phyloP scores from a whole-genome alignment of 2,888 invertebrate genomes.

The Cryptus armator region DNA sequence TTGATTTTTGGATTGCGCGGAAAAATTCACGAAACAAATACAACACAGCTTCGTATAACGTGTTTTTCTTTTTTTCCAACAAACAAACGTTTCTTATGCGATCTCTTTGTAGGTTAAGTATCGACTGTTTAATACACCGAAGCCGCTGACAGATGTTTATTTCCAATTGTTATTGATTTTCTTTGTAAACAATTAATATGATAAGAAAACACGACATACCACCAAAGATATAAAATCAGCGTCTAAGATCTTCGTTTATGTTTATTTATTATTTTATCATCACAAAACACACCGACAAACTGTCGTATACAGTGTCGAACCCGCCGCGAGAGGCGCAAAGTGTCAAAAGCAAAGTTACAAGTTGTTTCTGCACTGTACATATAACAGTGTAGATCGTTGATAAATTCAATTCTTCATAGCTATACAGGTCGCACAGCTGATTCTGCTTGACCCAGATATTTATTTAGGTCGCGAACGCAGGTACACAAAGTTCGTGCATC shows the following conservation, averaged over 20 bases:
- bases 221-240: neutral
- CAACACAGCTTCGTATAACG: neutral
- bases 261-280: slow-evolving; percentile 9
- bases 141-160: neutral
- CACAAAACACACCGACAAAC: neutral
- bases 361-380: neutral
- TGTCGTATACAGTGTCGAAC: neutral
- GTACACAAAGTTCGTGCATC: neutral
- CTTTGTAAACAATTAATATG: neutral
- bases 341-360: neutral
- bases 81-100: slow-evolving; percentile 6
- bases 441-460: neutral
- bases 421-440: slow-evolving; percentile 9
- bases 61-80: neutral
- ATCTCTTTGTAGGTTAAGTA: slow-evolving; percentile 36
- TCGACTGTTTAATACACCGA: too few species aligned
- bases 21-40: neutral
- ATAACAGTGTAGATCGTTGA: too few species aligned
- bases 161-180: neutral
- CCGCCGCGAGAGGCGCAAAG: neutral
- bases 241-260: neutral
- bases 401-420: too few species aligned
- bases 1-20: too few species aligned
- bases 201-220: slow-evolving; percentile 4
- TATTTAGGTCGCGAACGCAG: neutral